Base-by-base conservation (phyloP, 2,888 invertebrate genomes). In the Drosophila acutilabella region DNA sequence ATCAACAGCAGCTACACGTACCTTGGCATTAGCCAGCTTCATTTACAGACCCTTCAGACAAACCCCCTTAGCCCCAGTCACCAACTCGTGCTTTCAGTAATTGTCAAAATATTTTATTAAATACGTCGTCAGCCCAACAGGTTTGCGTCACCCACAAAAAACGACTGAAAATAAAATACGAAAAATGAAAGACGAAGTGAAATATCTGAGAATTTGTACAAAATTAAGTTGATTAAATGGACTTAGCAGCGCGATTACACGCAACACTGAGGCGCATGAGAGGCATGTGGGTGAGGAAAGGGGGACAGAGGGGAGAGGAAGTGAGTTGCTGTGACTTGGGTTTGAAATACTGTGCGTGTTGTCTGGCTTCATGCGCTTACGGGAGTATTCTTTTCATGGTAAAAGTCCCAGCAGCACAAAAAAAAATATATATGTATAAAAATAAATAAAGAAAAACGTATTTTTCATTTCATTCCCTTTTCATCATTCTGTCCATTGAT, bases 161-260 rank as follows among this genome's bases (percentile, higher is more conserved):
- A 50, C 45, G 20, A 38, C 48, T 61, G 23, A 30, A 20, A 2
- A 23, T 7, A 30, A 45, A 23, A 3, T 20, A 16, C 23, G 36
- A 62, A 48, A 80, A 61, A 68, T 51, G 59, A 40, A 53, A 58
- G 26, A 48, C 52, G 30, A 60, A 67, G 53, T 69, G 66, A 68
- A 81, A 84, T 81, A 71, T 78, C 75, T 81, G 70, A 65, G 88
- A 82, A 88, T 84, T 88, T 84, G 89, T 84, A 84, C 80, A 71
- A 84, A 84, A 84, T 84, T 84, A 84, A 84, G 89, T 84, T 84
- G 83, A 84, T 84, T 84, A 84, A 84, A 84, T 84, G 87, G 83
- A 88, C 83, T 84, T 84, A 84, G 83, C 71, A 75, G 83, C 60
- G 78, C 73, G 89, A 84, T 84, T 84, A 84, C 89, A 84, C 83